Percentiles rank a stretch among this genome's conserved stretches.
Conservation (phyloP, 1,140 invertebrate genomes). For the Ptiloglossa arizonensis region DNA sequence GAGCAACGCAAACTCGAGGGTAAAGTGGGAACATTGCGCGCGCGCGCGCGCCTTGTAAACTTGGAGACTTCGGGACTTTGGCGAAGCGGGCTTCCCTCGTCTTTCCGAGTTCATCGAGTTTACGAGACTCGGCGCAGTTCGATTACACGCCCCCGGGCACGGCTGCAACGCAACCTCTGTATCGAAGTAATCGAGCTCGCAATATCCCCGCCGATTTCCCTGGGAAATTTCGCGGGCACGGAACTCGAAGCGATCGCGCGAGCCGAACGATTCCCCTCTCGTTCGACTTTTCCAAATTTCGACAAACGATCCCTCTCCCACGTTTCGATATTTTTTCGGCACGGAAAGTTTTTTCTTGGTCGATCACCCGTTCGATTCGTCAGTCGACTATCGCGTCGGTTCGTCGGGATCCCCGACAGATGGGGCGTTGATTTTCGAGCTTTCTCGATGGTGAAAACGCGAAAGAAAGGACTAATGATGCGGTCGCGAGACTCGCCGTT, state of each 20-base stretch:
- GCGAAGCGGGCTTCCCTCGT: constrained; percentile 30
- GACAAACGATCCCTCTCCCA: too few species aligned
- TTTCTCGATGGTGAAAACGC: constrained; percentile 29
- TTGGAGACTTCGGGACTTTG: constrained; percentile 43
- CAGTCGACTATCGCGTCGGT: constrained; percentile 12
- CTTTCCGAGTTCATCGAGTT: constrained; percentile 59
- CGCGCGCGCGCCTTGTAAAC: too few species aligned
- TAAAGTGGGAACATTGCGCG: constrained; percentile 47
- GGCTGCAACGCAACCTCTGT: constrained; percentile 62
- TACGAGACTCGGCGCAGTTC: constrained; percentile 49
- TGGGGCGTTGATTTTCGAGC: not conserved
- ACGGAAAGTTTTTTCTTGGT: not conserved
- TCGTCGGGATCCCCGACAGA: not conserved
- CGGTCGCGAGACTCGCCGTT: too few species aligned
- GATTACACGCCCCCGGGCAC: constrained; percentile 58
- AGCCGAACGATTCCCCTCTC: too few species aligned
- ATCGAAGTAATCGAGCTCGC: constrained; percentile 60
- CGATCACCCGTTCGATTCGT: constrained; percentile 6
- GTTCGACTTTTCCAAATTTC: too few species aligned
- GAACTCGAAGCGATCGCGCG: not conserved
- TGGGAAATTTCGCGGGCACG: constrained; percentile 52
- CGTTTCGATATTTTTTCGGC: too few species aligned
- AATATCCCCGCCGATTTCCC: constrained; percentile 60
- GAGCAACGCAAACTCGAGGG: constrained; percentile 22
- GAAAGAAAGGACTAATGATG: not conserved